Conservation (phyloP, 2,113 vertebrate species). For the Lanius ludovicianus region DNA sequence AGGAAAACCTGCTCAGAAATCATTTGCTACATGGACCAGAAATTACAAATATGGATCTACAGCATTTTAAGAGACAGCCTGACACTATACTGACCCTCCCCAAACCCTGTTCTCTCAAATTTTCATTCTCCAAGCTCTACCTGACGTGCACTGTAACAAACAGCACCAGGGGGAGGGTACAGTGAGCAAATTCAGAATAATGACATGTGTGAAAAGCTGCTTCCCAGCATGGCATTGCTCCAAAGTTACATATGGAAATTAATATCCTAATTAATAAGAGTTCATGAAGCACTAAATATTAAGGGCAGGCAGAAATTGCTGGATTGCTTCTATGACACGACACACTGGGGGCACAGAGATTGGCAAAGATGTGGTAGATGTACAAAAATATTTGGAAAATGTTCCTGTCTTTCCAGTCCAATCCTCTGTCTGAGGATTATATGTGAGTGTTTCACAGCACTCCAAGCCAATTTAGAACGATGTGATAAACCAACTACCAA, state of each 20-base stretch:
- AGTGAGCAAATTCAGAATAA: not conserved
- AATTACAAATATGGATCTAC: not conserved
- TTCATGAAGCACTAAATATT: conserved; percentile 5
- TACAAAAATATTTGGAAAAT: conserved; percentile 11
- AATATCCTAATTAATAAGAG: conserved; percentile 53
- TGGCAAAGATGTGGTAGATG: not conserved
- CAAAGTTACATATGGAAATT: conserved; percentile 55
- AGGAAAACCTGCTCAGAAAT: not conserved
- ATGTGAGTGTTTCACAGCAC: not conserved
- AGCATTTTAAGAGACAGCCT: not conserved
- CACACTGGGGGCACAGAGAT: not conserved
- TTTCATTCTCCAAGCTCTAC: not conserved
- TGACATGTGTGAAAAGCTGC: not conserved
- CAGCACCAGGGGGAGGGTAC: not conserved
- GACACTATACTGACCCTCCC: not conserved
- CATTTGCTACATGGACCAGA: not conserved
- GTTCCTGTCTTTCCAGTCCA: not conserved
- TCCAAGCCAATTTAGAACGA: not conserved
- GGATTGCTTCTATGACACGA: not conserved
- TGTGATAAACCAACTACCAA: conserved; percentile 40
- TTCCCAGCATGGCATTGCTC: not conserved
- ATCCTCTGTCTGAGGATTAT: not conserved
- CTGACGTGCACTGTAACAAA: not conserved
- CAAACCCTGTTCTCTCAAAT: not conserved
- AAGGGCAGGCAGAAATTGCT: conserved; percentile 33